phyloP scores from a whole-genome alignment of 2,888 invertebrate genomes.

The Orgyia antiqua region DNA sequence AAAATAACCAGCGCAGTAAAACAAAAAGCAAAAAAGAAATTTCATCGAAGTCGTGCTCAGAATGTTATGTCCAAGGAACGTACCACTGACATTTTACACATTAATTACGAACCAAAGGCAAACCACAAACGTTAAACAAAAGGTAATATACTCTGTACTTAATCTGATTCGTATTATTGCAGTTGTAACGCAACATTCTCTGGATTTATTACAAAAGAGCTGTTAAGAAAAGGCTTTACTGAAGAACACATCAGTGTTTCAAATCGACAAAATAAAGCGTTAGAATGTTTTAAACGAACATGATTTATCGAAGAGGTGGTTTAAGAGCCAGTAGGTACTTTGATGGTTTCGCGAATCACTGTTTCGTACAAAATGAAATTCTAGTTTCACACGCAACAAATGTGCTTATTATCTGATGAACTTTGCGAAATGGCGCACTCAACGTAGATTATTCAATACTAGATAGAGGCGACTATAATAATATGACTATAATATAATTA shows the following conservation, averaged over 20 bases:
- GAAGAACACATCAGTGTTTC: conserved; percentile 49
- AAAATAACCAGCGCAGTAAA: not conserved
- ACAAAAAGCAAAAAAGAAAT: conserved; percentile 19
- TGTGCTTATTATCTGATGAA: conserved; percentile 74
- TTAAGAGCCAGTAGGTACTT: conserved; percentile 46
- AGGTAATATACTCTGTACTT: conserved; percentile 53
- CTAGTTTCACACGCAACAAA: conserved; percentile 78
- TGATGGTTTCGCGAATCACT: conserved; percentile 63
- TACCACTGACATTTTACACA: conserved; percentile 33
- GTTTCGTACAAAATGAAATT: conserved; percentile 71
- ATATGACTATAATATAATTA: too few relatives aligned
- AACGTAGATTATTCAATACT: conserved; percentile 19
- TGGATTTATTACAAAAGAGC: conserved; percentile 69
- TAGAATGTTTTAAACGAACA: conserved; percentile 48
- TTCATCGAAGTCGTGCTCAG: conserved; percentile 24
- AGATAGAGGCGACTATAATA: too few relatives aligned
- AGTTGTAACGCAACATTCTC: conserved; percentile 59
- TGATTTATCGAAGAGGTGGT: conserved; percentile 51
- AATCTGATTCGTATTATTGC: conserved; percentile 71
- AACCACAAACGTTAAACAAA: conserved; percentile 45
- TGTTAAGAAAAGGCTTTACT: conserved; percentile 54
- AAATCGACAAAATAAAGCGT: conserved; percentile 63
- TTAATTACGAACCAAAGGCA: conserved; percentile 51
- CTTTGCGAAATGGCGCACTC: conserved; percentile 47
- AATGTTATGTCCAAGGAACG: conserved; percentile 22